Percentiles rank a stretch among this genome's conserved stretches.
Conservation (phyloP, 2,113 vertebrate genomes). For the Hydrochoerus hydrochaeris region DNA sequence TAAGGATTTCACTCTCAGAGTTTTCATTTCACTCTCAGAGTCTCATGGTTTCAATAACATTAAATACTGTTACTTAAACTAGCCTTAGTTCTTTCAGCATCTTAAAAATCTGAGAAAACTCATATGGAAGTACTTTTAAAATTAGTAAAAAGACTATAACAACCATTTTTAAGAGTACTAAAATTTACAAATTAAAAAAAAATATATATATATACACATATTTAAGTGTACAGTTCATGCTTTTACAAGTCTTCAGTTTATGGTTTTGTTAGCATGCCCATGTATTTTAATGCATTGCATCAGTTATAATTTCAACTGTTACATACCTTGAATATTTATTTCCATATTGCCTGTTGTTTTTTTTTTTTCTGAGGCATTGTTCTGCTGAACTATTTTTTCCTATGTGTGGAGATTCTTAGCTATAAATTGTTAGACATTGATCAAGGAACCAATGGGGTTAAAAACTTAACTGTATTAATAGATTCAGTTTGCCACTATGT, state of each 20-base stretch:
- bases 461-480: not conserved
- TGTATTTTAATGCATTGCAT: not conserved
- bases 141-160: not conserved
- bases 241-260: not conserved
- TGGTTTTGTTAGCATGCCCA: not conserved
- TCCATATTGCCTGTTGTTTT: not conserved
- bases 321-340: not conserved
- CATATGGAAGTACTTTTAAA: not conserved
- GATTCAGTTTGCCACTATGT: not conserved
- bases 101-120: conserved; percentile 8
- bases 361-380: not conserved
- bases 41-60: not conserved
- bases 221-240: not conserved
- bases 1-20: not conserved
- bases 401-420: not conserved
- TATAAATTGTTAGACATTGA: not conserved
- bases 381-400: not conserved
- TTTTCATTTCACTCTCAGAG: not conserved
- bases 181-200: not conserved
- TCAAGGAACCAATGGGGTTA: not conserved
- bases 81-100: not conserved
- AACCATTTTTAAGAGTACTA: conserved; percentile 7
- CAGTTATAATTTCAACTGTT: not conserved
- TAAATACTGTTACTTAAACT: conserved; percentile 33
- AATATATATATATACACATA: not conserved